Evolutionary conservation across 2,888 invertebrate genomes (phyloP).

Genomic region (Girardia tigrina): DNA sequence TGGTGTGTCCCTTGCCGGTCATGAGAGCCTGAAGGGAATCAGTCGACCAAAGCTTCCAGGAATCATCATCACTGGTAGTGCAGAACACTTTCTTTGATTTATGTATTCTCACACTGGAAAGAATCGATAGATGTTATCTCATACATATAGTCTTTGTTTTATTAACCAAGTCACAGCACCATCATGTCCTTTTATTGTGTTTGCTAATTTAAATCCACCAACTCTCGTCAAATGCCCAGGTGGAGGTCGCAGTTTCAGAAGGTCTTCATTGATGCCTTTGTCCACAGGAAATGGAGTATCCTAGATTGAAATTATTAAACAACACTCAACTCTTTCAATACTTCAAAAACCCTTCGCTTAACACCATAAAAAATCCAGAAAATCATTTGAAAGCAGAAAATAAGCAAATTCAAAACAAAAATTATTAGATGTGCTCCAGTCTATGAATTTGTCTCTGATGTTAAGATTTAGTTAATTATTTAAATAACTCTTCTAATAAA

Average conservation of each 20-base stretch:
- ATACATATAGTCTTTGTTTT: no score
- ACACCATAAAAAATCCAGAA: no score
- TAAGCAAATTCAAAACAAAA: no score
- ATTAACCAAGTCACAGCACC: slow-evolving; percentile 48
- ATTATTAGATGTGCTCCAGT: no score
- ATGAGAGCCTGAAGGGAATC: slow-evolving; percentile 48
- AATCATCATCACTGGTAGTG: slow-evolving; percentile 48
- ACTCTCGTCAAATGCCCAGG: slow-evolving; percentile 44
- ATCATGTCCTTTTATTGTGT: slow-evolving; percentile 46
- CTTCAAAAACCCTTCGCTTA: no score
- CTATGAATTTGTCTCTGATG: no score
- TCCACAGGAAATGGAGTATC: slow-evolving; percentile 49
- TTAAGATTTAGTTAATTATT: no score
- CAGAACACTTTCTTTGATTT: slow-evolving; percentile 49
- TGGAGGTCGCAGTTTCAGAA: slow-evolving; percentile 42
- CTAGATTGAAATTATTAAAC: no score
- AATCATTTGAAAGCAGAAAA: no score
- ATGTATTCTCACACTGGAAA: slow-evolving; percentile 45
- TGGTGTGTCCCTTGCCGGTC: slow-evolving; percentile 50
- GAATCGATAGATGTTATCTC: neutral
- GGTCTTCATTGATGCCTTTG: slow-evolving; percentile 46
- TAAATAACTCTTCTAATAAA: no score
- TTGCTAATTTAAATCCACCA: slow-evolving; percentile 46
- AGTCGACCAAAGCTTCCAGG: slow-evolving; percentile 51
- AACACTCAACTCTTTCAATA: no score